Evolutionary conservation across 2,113 vertebrate species (phyloP).

Genomic region (Noturus placidus): DNA sequence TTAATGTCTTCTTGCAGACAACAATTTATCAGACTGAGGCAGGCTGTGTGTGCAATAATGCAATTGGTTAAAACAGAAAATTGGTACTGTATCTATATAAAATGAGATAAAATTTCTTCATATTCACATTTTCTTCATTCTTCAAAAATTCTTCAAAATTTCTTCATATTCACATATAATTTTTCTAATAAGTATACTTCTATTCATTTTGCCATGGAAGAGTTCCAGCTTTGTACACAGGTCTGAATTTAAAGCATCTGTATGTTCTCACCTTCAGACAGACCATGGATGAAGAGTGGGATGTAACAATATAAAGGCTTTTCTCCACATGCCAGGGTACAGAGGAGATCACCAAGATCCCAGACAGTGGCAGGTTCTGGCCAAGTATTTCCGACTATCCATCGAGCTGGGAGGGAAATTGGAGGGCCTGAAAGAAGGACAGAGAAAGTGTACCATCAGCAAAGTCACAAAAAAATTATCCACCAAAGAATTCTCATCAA

Average conservation of each 20-base stretch:
- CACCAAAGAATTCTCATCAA: not conserved
- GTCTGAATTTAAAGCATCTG: not conserved
- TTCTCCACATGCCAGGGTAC: not conserved
- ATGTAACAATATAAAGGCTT: too few species aligned
- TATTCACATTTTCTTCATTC: not conserved
- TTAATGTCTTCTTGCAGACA: not conserved
- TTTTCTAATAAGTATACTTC: not conserved
- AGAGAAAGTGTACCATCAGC: not conserved
- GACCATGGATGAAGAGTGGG: too few species aligned
- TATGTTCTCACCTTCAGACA: conserved; percentile 1
- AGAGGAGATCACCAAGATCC: not conserved
- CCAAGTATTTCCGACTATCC: not conserved
- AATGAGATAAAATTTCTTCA: not conserved
- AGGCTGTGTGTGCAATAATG: not conserved
- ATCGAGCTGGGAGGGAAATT: not conserved
- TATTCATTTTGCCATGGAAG: not conserved
- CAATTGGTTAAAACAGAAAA: not conserved
- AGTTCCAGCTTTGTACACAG: not conserved
- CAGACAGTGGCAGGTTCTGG: not conserved
- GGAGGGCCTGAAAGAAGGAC: not conserved
- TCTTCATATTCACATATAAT: not conserved
- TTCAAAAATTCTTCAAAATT: too few species aligned
- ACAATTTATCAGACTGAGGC: not conserved
- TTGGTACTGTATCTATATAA: not conserved
- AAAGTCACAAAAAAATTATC: not conserved